Evolutionary conservation across 2,888 invertebrate species (phyloP), one percentile per base, ranked within the genome.

Genomic region (Ptilodon capucinus): DNA sequence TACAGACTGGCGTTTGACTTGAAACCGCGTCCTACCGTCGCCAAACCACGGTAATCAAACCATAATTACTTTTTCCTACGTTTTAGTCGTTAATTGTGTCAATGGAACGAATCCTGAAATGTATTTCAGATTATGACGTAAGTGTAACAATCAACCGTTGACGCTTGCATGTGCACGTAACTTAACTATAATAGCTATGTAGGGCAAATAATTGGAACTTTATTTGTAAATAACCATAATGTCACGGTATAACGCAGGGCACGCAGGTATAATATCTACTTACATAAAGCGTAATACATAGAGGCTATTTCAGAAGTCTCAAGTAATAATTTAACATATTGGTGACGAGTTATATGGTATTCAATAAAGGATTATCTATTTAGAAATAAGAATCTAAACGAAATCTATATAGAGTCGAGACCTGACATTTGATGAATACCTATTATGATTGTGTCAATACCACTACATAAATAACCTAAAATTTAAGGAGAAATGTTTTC

Each of bases 71-170:
- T 38, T 38, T 38, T 19, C 35, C 38, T 16, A 19, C 16, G 19
- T 13, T 13, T 19, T 11, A 19, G 35, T 9, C 17, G 16, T 35
- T 13, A 38, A 38, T 18, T 38, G 19, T 38, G n/a, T 17, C 19
- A 18, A 38, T 19, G 38, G 18, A 38, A 19, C 19, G 38, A 38
- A 38, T 38, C 7, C 17, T 7, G 38, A 14, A 35, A 35, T 35
- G 32, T 17, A 35, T 35, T 17, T 35, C 35, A 16, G 35, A 35
- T 35, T 35, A 35, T 35, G 2, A 16, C 6, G 16, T 9, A 36
- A 38, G 19, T 38, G 38, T 38, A 19, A 38, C 38, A 38, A 38
- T 38, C 38, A 19, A 38, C 38, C 4, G n/a, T 38, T 38, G 19
- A 38, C 38, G 38, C 11, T 38, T 4, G 13, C 32, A 14, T 5